Evolutionary conservation across 2,888 invertebrate genomes (phyloP), one percentile per base, ranked within the genome.

Genomic region (Leucania comma): DNA sequence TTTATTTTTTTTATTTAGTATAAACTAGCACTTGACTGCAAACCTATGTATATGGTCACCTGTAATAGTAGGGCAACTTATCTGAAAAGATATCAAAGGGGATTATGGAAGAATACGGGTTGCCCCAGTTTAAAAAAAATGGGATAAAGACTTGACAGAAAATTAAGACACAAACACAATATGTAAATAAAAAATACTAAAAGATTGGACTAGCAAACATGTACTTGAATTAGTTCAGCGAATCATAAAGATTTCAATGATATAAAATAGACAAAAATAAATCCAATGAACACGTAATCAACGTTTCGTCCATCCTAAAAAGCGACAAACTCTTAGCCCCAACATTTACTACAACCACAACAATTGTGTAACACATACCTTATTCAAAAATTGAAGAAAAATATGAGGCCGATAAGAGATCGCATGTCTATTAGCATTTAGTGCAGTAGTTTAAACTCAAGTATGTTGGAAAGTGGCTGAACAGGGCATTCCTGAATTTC

Each of bases 341-440:
- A 9, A 59, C 58, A 29, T 12, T 67, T 32, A 59, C 17, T 29
- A 51, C 46, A 35, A 29, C 14, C 3, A 48, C 48, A 56, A 61
- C 9, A 29, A 75, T 64, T 54, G 20, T 38, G 22, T 58, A 63
- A 72, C 71, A 67, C 57, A 65, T 61, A 42, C 35, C 48, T 51
- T 24, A 46, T 38, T 54, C n/a, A 80, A 53, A 68, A 68, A 72
- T 75, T 42, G 54, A 78, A 78, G 54, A 69, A 68, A 81, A 75
- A 75, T 75, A 78, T 59, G 68, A 26, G 20, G 29, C 35, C 54
- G 81, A 73, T 82, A 81, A 72, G 66, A 54, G 14, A 75, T 83
- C 68, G 83, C 83, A 77, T 83, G 84, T 75, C 81, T 57, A 65
- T 62, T 66, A 63, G 74, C 68, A 70, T 62, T 83, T 73, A 63